Evolutionary conservation across 2,797 vertebrate species (phyloP), one percentile per base, ranked within the genome.

Genomic region (Sebastes vulpes): DNA sequence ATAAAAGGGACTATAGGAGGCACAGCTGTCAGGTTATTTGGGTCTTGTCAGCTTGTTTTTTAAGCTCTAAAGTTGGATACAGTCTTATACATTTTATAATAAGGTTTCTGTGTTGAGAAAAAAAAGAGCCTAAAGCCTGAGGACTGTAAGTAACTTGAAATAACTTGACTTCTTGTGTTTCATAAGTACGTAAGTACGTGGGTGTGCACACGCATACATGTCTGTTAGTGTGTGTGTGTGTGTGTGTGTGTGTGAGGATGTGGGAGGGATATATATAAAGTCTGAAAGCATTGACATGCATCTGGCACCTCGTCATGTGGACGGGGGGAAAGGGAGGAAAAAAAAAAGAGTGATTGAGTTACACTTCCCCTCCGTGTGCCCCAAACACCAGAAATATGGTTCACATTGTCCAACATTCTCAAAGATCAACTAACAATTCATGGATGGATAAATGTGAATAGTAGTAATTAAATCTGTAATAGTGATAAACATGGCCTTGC

Each of bases 401-500:
- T 92, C 88, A 89, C 82, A 90, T 94, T 93, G 93, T 93, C 94
- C 88, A 77, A 90, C 93, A 90, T 94, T 94, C 90, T 88, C 92
- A 89, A 93, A 95, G 92, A 95, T 95, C 88, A 92, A 85, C 92
- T 95, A 89, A 78, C 91, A 94, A 95, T 94, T 95, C 93, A 95
- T 86, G 93, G 92, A 90, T 90, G 93, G 92, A 95, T 95, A 95
- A 87, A 96, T 91, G 89, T 85, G 90, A 93, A 94, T 83, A 92
- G 92, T 89, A 89, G 84, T 92, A 92, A 95, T 95, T 95, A 94
- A 95, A 94, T 92, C 93, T 91, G 85, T 90, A 92, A 91, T 88
- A 84, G 88, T 74, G 91, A 92, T 95, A 95, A 95, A 95, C 92
- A 92, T 84, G 93, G 84, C 88, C 92, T 90, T 69, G 86, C 89